Evolutionary conservation across 2,113 vertebrate species (phyloP), one percentile per base, ranked within the genome.

Genomic region (Colius striatus): DNA sequence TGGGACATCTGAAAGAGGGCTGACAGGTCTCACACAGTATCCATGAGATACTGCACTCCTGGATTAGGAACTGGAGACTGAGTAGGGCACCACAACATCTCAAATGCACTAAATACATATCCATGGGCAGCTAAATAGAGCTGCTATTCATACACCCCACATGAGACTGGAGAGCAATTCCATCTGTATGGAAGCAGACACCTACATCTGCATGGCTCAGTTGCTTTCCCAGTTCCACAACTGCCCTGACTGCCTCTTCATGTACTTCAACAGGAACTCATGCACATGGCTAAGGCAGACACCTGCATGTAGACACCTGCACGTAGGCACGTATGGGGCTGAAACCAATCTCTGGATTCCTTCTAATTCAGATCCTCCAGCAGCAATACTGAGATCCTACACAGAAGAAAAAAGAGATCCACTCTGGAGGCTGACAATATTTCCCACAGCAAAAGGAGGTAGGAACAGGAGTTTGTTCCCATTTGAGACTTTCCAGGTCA

Each of bases 231-330:
- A 6, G 19, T 14, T 76, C 48, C 29, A 22, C 1, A 11, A 38
- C 7, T 50, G 38, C 50, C 48, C 34, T 45, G 38, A 50, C 0
- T 11, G 48, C 23, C 8, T 85, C 30, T 48, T 57, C 29, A 38
- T 0, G 1, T 53, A 11, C 26, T 38, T 62, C 36, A 89, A 30
- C 41, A 62, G 23, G 48, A 67, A 10, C 15, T 78, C 47, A 6
- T 7, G 13, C 25, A 15, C 0, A 0, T 48, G 38, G 30, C 36
- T 86, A 29, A 20, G 12, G 20, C 45, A 62, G 60, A 62, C 30
- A 55, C 20, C 15, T 51, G 27, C 25, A 23, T 0, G 0, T n/a
- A 41, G 20, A 54, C 45, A 90, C 17, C 0, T 4, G n/a, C n/a
- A n/a, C n/a, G n/a, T n/a, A n/a, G n/a, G n/a, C n/a, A 10, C 2